Evolutionary conservation across 2,113 vertebrate genomes (phyloP), one percentile per base, ranked within the genome.

Genomic region (Malurus melanocephalus): DNA sequence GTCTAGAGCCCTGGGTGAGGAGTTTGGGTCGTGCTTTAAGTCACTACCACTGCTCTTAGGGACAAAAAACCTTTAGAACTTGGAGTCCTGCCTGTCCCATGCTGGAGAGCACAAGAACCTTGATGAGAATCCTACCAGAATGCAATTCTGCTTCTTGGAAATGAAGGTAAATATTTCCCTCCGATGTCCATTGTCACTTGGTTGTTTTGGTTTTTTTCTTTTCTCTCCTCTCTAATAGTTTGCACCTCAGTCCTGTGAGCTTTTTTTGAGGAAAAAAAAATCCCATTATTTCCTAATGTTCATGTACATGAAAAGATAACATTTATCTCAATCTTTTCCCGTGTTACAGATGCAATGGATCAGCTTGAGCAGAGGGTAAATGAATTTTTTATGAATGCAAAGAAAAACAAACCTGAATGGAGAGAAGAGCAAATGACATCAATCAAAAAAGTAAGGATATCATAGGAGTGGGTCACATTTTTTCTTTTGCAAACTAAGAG

Each of bases 371-470:
- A 99, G 95, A 98, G 99, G 88, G 99, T 99, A 74, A 98, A 98
- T 79, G 99, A 99, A 96, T 99, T 99, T 96, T 99, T 99, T 91
- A 97, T 98, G 95, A 99, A 99, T 18, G 99, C 99, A 40, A 99
- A 99, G 98, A 99, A 99, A 97, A 99, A 99, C 97, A 99, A 99
- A 94, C 98, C 98, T 2, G 99, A 99, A 94, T 99, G 99, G 99
- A 98, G 99, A 92, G 99, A 99, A 92, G 99, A 99, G 84, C 99
- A 99, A 97, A 99, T 99, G 99, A 98, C 99, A 89, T 98, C 98
- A 90, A 99, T 99, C 92, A 99, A 99, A 96, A 99, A 99, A 98
- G 99, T 99, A 95, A 96, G 95, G 71, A n/a, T 56, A 66, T 67
- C 26, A 43, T 15, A 59, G 22, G 67, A 62, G 19, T 71, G 82